Evolutionary conservation across 92 coral and sea anemone genomes (phyloP).

Genomic region (Actinostola sp.): DNA sequence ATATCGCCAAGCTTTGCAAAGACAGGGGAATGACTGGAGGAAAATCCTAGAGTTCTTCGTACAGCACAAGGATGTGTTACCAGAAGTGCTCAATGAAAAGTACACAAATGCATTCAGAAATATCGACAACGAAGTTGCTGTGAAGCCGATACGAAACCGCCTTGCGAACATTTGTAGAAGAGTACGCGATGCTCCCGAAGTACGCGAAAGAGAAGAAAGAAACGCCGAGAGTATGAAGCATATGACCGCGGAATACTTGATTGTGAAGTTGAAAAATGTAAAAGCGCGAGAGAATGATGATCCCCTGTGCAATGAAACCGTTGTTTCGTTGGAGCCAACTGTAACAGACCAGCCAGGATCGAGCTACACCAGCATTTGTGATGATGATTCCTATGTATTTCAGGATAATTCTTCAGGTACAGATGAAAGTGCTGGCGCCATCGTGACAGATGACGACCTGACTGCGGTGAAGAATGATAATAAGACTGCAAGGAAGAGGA

Average conservation of each 20-base stretch:
- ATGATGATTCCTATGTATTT: no score
- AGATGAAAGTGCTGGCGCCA: background rate
- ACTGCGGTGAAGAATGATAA: no score
- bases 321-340: no score
- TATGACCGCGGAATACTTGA: constrained; percentile 20
- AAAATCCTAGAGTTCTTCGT: constrained; percentile 22
- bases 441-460: background rate
- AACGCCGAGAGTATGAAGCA: background rate
- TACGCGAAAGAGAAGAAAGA: constrained; percentile 12
- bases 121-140: constrained; percentile 9
- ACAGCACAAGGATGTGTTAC: constrained; percentile 25
- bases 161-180: constrained; percentile 9
- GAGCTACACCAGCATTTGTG: background rate
- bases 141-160: constrained; percentile 25
- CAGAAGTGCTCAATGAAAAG: background rate
- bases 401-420: background rate
- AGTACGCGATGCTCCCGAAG: background rate
- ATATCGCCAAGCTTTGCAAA: no score
- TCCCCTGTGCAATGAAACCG: constrained; percentile 4
- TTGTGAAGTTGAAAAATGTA: constrained; percentile 13
- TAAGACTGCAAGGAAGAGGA: background rate
- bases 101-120: constrained; percentile 6
- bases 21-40: constrained; percentile 39
- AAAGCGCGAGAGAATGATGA: constrained; percentile 1
- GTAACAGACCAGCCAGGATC: constrained; percentile 7